Evolutionary conservation across 2,888 invertebrate species (phyloP).

Genomic region (Boloria euphrosyne): DNA sequence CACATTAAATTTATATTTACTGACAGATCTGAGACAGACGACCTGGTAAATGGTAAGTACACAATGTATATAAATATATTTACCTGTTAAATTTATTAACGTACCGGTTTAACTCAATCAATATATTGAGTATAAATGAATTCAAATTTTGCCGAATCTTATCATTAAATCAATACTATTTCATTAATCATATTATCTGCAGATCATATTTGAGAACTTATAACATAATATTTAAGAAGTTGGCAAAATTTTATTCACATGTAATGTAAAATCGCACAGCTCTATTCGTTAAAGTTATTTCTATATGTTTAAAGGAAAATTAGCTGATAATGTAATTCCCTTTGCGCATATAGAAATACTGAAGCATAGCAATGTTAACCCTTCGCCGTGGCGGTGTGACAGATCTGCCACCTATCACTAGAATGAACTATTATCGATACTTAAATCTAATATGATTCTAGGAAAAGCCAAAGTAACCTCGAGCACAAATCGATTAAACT

Average conservation of each 20-base stretch:
- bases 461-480: slow-evolving; percentile 42
- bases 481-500: slow-evolving; percentile 2
- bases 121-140: slow-evolving; percentile 9
- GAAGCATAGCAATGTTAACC: slow-evolving; percentile 56
- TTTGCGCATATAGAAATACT: slow-evolving; percentile 54
- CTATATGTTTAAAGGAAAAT: slow-evolving; percentile 14
- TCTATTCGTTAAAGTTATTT: slow-evolving; percentile 15
- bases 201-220: not conserved
- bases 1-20: slow-evolving; percentile 81
- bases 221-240: not conserved
- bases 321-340: not conserved
- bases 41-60: slow-evolving; percentile 43
- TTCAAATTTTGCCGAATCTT: slow-evolving; percentile 32
- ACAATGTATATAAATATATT: not conserved
- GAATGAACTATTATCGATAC: slow-evolving; percentile 67
- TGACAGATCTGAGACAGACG: slow-evolving; percentile 74
- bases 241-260: slow-evolving; percentile 28
- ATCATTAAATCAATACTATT: not conserved
- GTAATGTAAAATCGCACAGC: slow-evolving; percentile 29
- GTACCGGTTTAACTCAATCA: not conserved
- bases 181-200: not conserved
- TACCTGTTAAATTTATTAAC: not conserved
- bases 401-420: slow-evolving; percentile 76
- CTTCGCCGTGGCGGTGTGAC: slow-evolving; percentile 73
- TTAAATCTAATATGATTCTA: slow-evolving; percentile 52